Conservation (phyloP, 1,140 invertebrate genomes). For the Druon quercuslanigerum region DNA sequence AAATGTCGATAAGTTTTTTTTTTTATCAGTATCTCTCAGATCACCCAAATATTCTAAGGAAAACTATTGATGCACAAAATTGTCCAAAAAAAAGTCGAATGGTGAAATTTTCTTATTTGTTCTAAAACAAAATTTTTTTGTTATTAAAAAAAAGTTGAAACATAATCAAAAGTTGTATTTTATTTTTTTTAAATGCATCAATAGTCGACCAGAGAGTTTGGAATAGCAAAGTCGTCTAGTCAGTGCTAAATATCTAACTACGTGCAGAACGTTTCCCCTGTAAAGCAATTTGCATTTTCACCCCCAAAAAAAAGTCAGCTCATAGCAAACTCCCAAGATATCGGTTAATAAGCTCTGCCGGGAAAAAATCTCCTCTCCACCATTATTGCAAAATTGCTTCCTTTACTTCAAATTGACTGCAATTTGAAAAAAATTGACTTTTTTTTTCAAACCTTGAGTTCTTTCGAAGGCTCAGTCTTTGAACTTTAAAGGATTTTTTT, state of each 20-base stretch:
- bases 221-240: slow-evolving; percentile 19
- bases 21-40: slow-evolving; percentile 56
- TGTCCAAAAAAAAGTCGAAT: not conserved
- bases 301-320: slow-evolving; percentile 27
- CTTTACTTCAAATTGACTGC: not conserved
- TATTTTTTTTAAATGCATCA: not conserved
- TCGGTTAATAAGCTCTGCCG: slow-evolving; percentile 8
- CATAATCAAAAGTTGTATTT: not conserved
- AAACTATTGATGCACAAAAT: slow-evolving; percentile 58
- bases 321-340: slow-evolving; percentile 20
- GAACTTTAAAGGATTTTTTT: slow-evolving; percentile 31
- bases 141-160: not conserved
- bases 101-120: too few relatives aligned
- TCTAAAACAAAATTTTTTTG: too few relatives aligned
- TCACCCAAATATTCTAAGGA: slow-evolving; percentile 49
- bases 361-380: slow-evolving; percentile 18
- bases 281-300: slow-evolving; percentile 29
- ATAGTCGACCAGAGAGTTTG: slow-evolving; percentile 13
- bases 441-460: slow-evolving; percentile 14
- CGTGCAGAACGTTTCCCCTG: slow-evolving; percentile 31
- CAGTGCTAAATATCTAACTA: slow-evolving; percentile 29
- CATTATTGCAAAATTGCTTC: not conserved
- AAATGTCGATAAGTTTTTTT: slow-evolving; percentile 79
- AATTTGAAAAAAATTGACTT: not conserved
- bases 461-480: slow-evolving; percentile 40